Base-by-base conservation (phyloP, 1,140 invertebrate species). In the Drosophila sechellia region DNA sequence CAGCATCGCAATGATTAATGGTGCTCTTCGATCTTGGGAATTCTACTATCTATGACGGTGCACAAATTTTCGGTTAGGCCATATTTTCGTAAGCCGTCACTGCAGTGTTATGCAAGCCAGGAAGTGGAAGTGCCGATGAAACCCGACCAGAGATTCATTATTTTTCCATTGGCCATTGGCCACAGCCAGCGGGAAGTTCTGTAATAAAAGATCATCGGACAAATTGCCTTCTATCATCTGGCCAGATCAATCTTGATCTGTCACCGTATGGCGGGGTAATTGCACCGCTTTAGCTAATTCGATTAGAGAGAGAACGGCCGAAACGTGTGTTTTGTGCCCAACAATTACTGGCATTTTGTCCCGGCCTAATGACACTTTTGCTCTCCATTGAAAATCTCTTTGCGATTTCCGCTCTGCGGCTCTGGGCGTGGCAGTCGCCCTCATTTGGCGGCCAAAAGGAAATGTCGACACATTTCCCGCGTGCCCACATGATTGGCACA, bases 331-430 rank as follows among this genome's bases (percentile, higher is more conserved):
- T 45, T 49, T 34, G 13, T 53, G 17, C 20, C 6, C 20, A 27
- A 34, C 63, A 49, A 70, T 69, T 69, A 54, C 72, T 57, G 53
- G 20, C 45, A 80, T 75, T 76, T 65, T 61, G 42, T 37, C 53
- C 22, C 53, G 55, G 54, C 53, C 60, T 87, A 86, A 86, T 87
- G 83, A 76, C 83, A 87, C 83, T 87, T 87, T 87, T 87, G 83
- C 83, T 87, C 79, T 86, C 75, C 46, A 65, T 45, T 48, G 59
- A 50, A 61, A 50, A 49, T 46, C 55, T 65, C 42, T 68, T 46
- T 55, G 65, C 77, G 66, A 85, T 83, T 83, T 83, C 80, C 80
- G 80, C 31, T 77, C 37, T 65, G 80, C 57, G 80, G 80, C 68
- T 68, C 60, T 74, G 64, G 56, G 59, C 59, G 49, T 64, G 56